phyloP scores from a whole-genome alignment of 2,113 vertebrate genomes.

The Phoxinus phoxinus region DNA sequence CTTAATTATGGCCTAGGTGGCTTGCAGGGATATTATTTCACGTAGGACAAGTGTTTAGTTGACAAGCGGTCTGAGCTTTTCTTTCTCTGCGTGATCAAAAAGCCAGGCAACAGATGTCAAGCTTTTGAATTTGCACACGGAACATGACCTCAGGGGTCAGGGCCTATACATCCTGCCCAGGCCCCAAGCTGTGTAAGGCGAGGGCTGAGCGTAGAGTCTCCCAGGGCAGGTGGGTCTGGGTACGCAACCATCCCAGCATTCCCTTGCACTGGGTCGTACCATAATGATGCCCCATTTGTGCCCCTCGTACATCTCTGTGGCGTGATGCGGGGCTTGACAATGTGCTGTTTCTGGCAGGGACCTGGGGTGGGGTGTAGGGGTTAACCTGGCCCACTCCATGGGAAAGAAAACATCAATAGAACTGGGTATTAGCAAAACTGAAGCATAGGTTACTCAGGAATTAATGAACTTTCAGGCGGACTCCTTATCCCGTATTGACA shows the following conservation, averaged over 20 bases:
- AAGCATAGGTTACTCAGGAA: constrained; percentile 67
- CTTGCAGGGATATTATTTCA: constrained; percentile 82
- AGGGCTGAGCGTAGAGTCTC: constrained; percentile 70
- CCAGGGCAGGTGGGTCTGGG: constrained; percentile 70
- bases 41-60: constrained; percentile 73
- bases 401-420: constrained; percentile 71
- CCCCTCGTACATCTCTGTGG: constrained; percentile 38
- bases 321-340: constrained; percentile 36
- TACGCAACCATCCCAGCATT: constrained; percentile 64
- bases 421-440: constrained; percentile 61
- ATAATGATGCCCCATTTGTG: constrained; percentile 41
- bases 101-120: constrained; percentile 81
- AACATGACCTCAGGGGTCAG: constrained; percentile 79
- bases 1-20: constrained; percentile 73
- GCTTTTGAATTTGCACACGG: constrained; percentile 76
- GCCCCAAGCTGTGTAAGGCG: constrained; percentile 75
- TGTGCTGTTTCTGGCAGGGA: constrained; percentile 40
- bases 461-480: constrained; percentile 72
- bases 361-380: constrained; percentile 56
- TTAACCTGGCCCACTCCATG: constrained; percentile 62
- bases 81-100: constrained; percentile 64
- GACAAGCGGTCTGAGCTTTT: constrained; percentile 70
- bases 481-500: constrained; percentile 71
- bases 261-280: constrained; percentile 32
- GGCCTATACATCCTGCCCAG: constrained; percentile 71